phyloP scores from a whole-genome alignment of 2,888 invertebrate species.

The Opisthograptis luteolata region DNA sequence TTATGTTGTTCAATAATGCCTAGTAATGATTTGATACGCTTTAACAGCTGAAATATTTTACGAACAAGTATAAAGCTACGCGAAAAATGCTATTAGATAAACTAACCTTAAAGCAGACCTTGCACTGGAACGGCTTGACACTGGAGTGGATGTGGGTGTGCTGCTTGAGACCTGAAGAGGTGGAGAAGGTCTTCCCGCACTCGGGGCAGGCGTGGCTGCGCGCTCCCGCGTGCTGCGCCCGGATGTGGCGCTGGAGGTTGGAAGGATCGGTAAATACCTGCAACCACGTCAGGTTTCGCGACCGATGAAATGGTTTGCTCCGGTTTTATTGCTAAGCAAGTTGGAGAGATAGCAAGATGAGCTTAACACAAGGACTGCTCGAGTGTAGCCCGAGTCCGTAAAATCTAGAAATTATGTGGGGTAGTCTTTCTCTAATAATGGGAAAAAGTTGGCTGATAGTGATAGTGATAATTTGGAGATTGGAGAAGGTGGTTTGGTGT shows the following conservation, averaged over 20 bases:
- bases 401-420: too few species aligned
- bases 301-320: constrained; percentile 51
- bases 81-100: not conserved
- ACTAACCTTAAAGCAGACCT: constrained; percentile 95
- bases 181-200: constrained; percentile 99
- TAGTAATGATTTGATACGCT: too few species aligned
- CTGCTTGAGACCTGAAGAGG: constrained; percentile 98
- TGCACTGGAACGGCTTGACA: constrained; percentile 98
- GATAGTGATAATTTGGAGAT: too few species aligned
- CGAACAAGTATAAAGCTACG: too few species aligned
- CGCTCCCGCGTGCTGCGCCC: constrained; percentile 97
- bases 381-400: too few species aligned
- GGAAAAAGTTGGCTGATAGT: too few species aligned
- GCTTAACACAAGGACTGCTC: too few species aligned
- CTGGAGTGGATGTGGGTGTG: constrained; percentile 99
- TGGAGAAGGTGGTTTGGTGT: too few species aligned
- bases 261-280: constrained; percentile 98
- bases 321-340: constrained; percentile 7
- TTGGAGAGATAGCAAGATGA: too few species aligned
- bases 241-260: constrained; percentile 98
- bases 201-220: constrained; percentile 98
- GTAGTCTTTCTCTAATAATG: too few species aligned
- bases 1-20: too few species aligned
- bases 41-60: too few species aligned
- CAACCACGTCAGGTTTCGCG: constrained; percentile 83